Conservation (phyloP, 2,113 vertebrate species). For the Cavia porcellus region DNA sequence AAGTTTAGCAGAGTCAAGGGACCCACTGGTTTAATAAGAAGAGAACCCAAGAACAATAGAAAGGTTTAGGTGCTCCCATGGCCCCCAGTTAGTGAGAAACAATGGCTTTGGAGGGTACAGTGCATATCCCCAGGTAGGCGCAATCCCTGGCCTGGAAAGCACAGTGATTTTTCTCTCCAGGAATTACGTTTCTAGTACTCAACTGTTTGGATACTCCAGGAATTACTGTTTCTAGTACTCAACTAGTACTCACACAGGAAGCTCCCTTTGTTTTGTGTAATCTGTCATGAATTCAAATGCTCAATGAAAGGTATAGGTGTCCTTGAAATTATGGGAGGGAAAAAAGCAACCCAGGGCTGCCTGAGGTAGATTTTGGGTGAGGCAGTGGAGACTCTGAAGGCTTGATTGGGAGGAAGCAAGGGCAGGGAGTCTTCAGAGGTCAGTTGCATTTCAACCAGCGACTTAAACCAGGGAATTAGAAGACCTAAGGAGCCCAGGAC, state of each 20-base stretch:
- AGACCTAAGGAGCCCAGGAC: background rate
- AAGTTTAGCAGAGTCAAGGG: background rate
- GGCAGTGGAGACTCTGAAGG: background rate
- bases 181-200: background rate
- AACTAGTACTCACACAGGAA: too few species aligned
- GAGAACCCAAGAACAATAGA: background rate
- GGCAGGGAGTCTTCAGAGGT: background rate
- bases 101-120: too few species aligned
- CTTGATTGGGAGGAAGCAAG: too few species aligned
- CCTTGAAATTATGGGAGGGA: background rate
- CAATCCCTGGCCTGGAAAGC: too few species aligned
- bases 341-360: background rate
- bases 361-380: background rate
- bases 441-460: background rate
- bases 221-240: too few species aligned
- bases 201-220: background rate
- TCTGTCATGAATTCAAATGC: background rate
- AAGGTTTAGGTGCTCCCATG: background rate
- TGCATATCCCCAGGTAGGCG: background rate
- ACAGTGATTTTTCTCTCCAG: background rate
- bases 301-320: background rate
- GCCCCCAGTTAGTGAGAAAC: too few species aligned
- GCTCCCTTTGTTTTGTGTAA: background rate
- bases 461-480: accelerated
- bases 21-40: background rate